phyloP scores from a whole-genome alignment of 2,797 vertebrate species.

The Sebastes variabilis region DNA sequence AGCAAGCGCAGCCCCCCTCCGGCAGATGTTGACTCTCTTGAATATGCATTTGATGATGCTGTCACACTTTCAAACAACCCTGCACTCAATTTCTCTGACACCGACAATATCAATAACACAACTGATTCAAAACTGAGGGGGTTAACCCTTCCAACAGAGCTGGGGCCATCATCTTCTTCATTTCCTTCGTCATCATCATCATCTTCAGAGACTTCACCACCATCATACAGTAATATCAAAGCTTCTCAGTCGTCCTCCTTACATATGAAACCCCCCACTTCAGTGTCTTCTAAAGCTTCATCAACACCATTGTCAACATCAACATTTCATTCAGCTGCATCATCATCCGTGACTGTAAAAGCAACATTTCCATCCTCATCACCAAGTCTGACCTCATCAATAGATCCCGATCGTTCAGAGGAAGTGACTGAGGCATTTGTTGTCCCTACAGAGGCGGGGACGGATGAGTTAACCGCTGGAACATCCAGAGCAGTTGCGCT shows the following conservation, averaged over 20 bases:
- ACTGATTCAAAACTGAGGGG: background rate
- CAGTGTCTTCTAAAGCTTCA: background rate
- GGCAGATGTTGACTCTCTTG: conserved; percentile 14
- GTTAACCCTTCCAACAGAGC: conserved; percentile 2
- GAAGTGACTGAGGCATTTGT: conserved; percentile 79
- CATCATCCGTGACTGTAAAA: conserved; percentile 24
- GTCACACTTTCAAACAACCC: conserved; percentile 22
- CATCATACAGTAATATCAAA: background rate
- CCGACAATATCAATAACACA: background rate
- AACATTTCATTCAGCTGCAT: background rate
- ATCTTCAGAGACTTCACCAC: background rate
- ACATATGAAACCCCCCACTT: background rate
- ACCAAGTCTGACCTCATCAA: conserved; percentile 20
- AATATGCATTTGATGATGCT: conserved; percentile 24
- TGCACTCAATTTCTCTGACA: background rate
- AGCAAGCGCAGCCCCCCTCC: background rate
- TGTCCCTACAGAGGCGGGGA: conserved; percentile 88
- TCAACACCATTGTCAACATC: background rate
- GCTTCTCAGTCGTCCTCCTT: conserved; percentile 7
- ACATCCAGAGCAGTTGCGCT: conserved; percentile 79
- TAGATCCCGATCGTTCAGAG: conserved; percentile 13
- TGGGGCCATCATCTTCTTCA: background rate
- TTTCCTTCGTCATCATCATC: conserved; percentile 14
- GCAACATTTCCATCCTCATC: conserved; percentile 32
- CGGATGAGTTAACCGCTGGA: conserved; percentile 80